Percentiles rank a stretch among this genome's conserved stretches.
Evolutionary conservation across 2,888 invertebrate genomes (phyloP).

Genomic region (Euproctis similis): DNA sequence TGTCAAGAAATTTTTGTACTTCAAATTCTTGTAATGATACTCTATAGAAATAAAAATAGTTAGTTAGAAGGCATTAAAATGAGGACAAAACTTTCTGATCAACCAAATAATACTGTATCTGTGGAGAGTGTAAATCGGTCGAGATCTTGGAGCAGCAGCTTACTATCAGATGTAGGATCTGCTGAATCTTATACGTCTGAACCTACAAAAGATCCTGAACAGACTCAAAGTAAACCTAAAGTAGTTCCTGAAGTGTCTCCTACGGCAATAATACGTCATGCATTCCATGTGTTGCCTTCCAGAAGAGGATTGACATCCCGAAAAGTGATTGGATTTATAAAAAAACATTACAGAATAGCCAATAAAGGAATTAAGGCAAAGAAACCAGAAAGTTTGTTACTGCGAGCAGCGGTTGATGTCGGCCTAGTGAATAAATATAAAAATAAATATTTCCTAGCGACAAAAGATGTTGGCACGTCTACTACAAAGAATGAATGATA

Average conservation of each 20-base stretch:
- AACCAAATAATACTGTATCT: no score
- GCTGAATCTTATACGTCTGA: neutral
- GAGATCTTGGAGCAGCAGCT: no score
- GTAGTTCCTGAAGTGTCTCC: constrained; percentile 30
- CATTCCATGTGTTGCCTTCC: constrained; percentile 44
- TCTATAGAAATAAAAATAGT: no score
- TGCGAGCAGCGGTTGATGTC: constrained; percentile 46
- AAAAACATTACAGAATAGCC: constrained; percentile 32
- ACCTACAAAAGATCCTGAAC: neutral
- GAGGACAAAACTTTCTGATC: no score
- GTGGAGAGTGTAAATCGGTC: no score
- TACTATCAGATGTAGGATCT: neutral
- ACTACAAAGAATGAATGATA: no score
- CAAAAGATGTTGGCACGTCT: constrained; percentile 9
- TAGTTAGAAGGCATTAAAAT: no score
- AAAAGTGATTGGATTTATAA: constrained; percentile 41
- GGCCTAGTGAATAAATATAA: constrained; percentile 41
- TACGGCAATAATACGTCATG: constrained; percentile 50
- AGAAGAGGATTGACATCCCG: constrained; percentile 41
- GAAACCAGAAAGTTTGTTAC: constrained; percentile 36
- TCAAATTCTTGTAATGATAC: no score
- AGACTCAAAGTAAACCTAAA: constrained; percentile 19
- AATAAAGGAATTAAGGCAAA: constrained; percentile 29
- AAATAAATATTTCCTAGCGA: constrained; percentile 31
- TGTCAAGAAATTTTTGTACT: no score